Conservation (phyloP, 2,888 invertebrate species). For the Meandrusa payeni region DNA sequence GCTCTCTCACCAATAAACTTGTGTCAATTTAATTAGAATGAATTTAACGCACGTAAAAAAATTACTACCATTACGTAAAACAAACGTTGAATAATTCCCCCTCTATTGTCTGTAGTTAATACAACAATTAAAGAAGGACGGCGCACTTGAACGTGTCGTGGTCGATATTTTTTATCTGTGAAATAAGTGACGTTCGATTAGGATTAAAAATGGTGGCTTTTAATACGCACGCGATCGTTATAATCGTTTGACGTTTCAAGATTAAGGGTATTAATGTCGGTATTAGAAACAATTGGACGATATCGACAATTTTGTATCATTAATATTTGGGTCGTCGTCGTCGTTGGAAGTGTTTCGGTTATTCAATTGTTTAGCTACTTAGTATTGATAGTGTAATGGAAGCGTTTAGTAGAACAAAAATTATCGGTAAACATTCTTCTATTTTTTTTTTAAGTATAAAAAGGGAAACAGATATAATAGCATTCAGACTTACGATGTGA, state of each 20-base stretch:
- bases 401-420: slow-evolving; percentile 5
- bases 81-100: too few species aligned
- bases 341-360: slow-evolving; percentile 30
- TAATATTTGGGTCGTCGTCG: slow-evolving; percentile 33
- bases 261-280: slow-evolving; percentile 63
- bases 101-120: background rate
- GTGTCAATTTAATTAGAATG: too few species aligned
- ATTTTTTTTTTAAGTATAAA: too few species aligned
- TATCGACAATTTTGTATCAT: slow-evolving; percentile 71
- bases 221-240: slow-evolving; percentile 65
- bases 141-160: too few species aligned
- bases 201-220: slow-evolving; percentile 71
- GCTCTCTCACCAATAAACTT: too few species aligned
- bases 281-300: slow-evolving; percentile 51
- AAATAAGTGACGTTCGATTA: slow-evolving; percentile 60
- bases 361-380: slow-evolving; percentile 26
- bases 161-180: slow-evolving; percentile 38
- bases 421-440: too few species aligned
- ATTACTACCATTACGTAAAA: too few species aligned
- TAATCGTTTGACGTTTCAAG: slow-evolving; percentile 65
- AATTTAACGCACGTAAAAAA: too few species aligned
- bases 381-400: slow-evolving; percentile 14
- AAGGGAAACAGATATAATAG: too few species aligned
- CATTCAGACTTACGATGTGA: too few species aligned
- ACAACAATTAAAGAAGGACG: slow-evolving; percentile 12